Conservation (phyloP, 2,797 vertebrate genomes). For the Adrianichthys oophorus region DNA sequence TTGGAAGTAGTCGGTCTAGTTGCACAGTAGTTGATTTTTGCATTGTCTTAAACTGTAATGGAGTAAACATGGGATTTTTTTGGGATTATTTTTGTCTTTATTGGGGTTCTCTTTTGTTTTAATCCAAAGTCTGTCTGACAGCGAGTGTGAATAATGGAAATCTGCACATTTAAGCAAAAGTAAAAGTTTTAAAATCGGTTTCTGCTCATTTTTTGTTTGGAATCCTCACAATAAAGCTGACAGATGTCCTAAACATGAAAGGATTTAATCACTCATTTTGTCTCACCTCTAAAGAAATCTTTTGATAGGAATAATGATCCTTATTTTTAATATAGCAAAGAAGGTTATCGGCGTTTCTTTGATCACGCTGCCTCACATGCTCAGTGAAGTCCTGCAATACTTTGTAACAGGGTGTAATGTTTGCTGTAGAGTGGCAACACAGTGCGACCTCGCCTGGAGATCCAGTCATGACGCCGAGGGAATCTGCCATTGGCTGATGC, state of each 20-base stretch:
- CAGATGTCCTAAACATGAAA: neutral
- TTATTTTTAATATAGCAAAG: neutral
- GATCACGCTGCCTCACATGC: constrained; percentile 11
- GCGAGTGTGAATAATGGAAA: constrained; percentile 42
- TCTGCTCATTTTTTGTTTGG: constrained; percentile 13
- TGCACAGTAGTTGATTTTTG: constrained; percentile 65
- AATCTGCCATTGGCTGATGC: constrained; percentile 47
- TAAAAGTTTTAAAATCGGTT: constrained; percentile 32
- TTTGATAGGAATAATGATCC: neutral
- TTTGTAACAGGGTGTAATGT: constrained; percentile 63
- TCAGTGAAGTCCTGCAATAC: constrained; percentile 50
- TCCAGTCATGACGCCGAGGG: constrained; percentile 46
- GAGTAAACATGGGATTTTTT: constrained; percentile 55
- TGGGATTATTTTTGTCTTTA: constrained; percentile 34
- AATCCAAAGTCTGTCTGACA: constrained; percentile 40
- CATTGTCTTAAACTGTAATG: constrained; percentile 68
- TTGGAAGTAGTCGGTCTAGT: constrained; percentile 60
- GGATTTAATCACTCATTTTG: neutral
- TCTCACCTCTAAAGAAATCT: too few relatives aligned
- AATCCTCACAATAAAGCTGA: neutral
- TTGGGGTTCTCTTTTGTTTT: constrained; percentile 38
- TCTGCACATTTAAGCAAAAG: constrained; percentile 70
- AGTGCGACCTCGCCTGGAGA: constrained; percentile 55
- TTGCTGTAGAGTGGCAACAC: constrained; percentile 63
- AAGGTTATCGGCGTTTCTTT: neutral